Evolutionary conservation across 1,140 invertebrate species (phyloP).

Genomic region (Cotesia typhae): DNA sequence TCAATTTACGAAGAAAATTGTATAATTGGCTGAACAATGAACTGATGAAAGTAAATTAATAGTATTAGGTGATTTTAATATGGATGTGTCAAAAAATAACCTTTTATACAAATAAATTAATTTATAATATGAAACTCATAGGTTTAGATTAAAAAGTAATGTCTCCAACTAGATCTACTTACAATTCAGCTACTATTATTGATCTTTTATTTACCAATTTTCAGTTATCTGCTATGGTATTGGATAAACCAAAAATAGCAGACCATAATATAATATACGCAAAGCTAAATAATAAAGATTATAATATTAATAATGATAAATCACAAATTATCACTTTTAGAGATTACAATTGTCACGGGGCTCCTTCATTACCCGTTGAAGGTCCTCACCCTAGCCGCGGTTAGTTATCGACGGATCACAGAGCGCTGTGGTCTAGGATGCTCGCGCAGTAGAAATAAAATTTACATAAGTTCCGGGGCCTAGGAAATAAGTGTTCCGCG

Average conservation of each 20-base stretch:
- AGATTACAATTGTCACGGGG: not conserved
- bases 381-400: too few relatives aligned
- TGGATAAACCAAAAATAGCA: not conserved
- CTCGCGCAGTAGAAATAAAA: too few relatives aligned
- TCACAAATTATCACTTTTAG: not conserved
- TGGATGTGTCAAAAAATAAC: conserved; percentile 16
- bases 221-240: not conserved
- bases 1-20: too few relatives aligned
- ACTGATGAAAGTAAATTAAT: too few relatives aligned
- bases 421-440: too few relatives aligned
- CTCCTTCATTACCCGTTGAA: too few relatives aligned
- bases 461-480: too few relatives aligned
- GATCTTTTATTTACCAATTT: not conserved
- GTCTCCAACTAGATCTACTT: not conserved
- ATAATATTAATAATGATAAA: not conserved
- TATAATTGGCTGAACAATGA: too few relatives aligned
- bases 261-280: not conserved
- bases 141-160: not conserved
- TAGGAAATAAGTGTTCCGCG: too few relatives aligned
- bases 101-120: conserved; percentile 17
- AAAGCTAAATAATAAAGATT: not conserved
- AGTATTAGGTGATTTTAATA: conserved; percentile 36
- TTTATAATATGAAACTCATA: not conserved
- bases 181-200: not conserved
- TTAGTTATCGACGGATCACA: too few relatives aligned